Evolutionary conservation across 2,113 vertebrate genomes (phyloP), one percentile per base, ranked within the genome.

Genomic region (Mesitornis unicolor): DNA sequence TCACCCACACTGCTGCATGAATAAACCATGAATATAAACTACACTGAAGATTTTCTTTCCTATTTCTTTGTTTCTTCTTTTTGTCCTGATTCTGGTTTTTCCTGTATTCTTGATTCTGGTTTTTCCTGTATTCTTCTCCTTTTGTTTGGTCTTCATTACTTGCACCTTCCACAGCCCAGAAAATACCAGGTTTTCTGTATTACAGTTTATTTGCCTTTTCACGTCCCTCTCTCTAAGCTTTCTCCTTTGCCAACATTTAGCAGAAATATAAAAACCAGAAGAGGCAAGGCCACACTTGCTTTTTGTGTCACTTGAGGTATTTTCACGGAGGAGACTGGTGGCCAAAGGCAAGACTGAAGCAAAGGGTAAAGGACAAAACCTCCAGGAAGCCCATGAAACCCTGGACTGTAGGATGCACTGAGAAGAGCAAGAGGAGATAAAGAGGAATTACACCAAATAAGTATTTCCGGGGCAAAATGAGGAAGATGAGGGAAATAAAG

Each of bases 291-390:
- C 22, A n/a, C 6, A 20, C 47, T 75, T 91, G 20, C 50, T 92
- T 76, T 89, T 67, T 0, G 0, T 2, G 2, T n/a, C 35, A 50
- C n/a, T 64, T 0, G 3, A 60, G 29, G 14, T 67, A 59, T 80
- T 65, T 92, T 81, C 29, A 38, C 12, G 43, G 74, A 74, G 42
- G 43, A 78, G 10, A 71, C 6, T 16, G 57, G 47, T 53, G n/a
- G 35, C 43, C 48, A 78, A 86, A 84, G 54, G 33, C 31, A 67
- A 78, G 35, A 56, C 3, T 35, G 51, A 90, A 75, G 31, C 16
- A 61, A 54, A 70, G 29, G 4, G 10, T 40, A 45, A 93, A 76
- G 67, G 45, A 74, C 13, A 80, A 73, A 82, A 64, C 29, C 87
- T 5, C 33, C 61, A 75, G 31, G 57, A 91, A 84, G 25, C 16